phyloP scores from a whole-genome alignment of 2,113 vertebrate species.

The Hepsetus odoe region DNA sequence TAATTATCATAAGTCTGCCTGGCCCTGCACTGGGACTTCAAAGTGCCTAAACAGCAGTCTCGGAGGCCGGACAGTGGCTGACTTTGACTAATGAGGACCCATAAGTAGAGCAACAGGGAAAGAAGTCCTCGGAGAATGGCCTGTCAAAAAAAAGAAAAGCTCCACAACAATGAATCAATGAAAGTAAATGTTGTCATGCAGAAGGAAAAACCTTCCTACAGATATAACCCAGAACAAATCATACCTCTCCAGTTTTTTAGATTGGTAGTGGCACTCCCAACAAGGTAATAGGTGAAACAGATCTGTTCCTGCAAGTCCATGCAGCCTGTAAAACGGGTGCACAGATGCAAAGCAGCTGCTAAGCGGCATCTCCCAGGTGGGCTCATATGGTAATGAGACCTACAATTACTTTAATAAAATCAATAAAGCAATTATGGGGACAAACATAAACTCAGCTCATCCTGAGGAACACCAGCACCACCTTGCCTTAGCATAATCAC shows the following conservation, averaged over 20 bases:
- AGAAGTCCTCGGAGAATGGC: constrained; percentile 3
- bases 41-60: constrained; percentile 49
- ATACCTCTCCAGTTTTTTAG: neutral
- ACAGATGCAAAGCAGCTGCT: constrained; percentile 12
- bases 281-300: neutral
- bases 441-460: constrained; percentile 17
- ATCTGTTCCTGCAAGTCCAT: neutral
- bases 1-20: constrained; percentile 53
- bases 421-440: constrained; percentile 31
- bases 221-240: neutral
- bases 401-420: constrained; percentile 33
- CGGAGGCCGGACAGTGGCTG: constrained; percentile 22
- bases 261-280: neutral
- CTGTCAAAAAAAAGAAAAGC: neutral
- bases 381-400: constrained; percentile 16
- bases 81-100: constrained; percentile 49
- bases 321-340: neutral
- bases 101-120: constrained; percentile 22
- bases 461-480: neutral
- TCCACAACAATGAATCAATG: constrained; percentile 30
- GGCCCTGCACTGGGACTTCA: constrained; percentile 37
- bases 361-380: constrained; percentile 17
- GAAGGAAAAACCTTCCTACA: neutral
- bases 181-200: constrained; percentile 9
- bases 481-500: neutral